Base-by-base conservation (phyloP, 23 tunicate species). In the Botrylloides violaceus region DNA sequence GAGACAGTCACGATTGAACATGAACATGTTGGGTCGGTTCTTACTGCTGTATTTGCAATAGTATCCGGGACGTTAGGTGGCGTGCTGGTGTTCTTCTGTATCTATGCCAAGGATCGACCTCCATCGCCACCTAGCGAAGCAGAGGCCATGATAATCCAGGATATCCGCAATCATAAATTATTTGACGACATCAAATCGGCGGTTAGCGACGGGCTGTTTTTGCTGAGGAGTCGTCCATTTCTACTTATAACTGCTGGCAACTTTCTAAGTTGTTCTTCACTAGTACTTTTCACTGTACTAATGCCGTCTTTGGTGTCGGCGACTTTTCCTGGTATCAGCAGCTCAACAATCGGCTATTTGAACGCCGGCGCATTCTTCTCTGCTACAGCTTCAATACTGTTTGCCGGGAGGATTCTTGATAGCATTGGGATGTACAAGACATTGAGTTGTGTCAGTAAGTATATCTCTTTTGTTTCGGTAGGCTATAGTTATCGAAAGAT, bases 91-190 rank as follows among this genome's bases (percentile, higher is more conserved):
- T 30, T 65, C 21, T 30, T 33, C 32, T 1, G 38, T 12, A 30
- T 65, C 7, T 65, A 30, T 33, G 71, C 71, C 19, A 65, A 30
- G 29, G 71, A 65, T 33, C 19, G 43, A 15, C 71, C 71, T 18
- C 71, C 71, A 18, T 24, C 71, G 43, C 38, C 71, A 32, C 71
- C 71, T 30, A 65, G 71, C 43, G 71, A n/a, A 19, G 71, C 71
- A 18, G 34, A 60, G 27, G 27, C 12, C 15, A 12, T 12, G 18
- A 47, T 47, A 47, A 47, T 47, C 18, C 15, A 47, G 12, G 55
- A 47, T 18, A n/a, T n/a, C n/a, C n/a, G n/a, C n/a, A n/a, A n/a
- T n/a, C n/a, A n/a, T n/a, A n/a, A n/a, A n/a, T n/a, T n/a, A n/a
- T n/a, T n/a, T n/a, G n/a, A n/a, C n/a, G n/a, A n/a, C n/a, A n/a